Conservation (phyloP, 2,888 invertebrate genomes). For the Polymixis lichenea region DNA sequence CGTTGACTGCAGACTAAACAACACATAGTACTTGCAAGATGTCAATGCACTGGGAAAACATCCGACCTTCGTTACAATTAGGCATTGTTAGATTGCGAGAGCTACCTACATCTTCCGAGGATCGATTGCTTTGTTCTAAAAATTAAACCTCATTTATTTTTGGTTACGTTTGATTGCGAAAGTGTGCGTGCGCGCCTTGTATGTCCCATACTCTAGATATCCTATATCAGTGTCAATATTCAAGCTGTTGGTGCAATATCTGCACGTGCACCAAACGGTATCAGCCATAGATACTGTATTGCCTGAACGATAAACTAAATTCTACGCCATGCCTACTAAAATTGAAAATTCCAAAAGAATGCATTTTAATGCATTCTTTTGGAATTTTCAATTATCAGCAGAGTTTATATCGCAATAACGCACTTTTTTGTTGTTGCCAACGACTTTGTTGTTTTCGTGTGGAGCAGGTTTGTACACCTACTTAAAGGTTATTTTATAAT, state of each 20-base stretch:
- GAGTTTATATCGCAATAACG: slow-evolving; percentile 3
- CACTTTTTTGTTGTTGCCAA: slow-evolving; percentile 20
- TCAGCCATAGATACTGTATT: slow-evolving; percentile 8
- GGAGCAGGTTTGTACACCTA: slow-evolving; percentile 22
- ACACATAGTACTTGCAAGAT: slow-evolving; percentile 71
- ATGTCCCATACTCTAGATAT: slow-evolving; percentile 17
- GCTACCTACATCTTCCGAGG: slow-evolving; percentile 36
- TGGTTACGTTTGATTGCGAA: slow-evolving; percentile 24
- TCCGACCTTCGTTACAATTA: slow-evolving; percentile 69
- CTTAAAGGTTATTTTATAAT: slow-evolving; percentile 24
- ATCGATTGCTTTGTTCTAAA: slow-evolving; percentile 40
- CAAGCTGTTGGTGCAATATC: slow-evolving; percentile 31
- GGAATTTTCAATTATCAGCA: slow-evolving; percentile 27
- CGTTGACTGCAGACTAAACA: slow-evolving; percentile 84
- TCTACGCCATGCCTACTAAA: slow-evolving; percentile 37
- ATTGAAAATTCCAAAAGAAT: too few species aligned
- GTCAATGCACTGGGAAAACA: slow-evolving; percentile 79
- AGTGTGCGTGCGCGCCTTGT: slow-evolving; percentile 10
- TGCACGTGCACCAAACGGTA: slow-evolving; percentile 43
- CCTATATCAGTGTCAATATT: slow-evolving; percentile 25
- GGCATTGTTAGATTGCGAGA: slow-evolving; percentile 48
- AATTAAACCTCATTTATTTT: slow-evolving; percentile 34
- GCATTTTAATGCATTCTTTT: slow-evolving; percentile 33
- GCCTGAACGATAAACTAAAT: slow-evolving; percentile 7
- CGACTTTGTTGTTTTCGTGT: slow-evolving; percentile 15